Evolutionary conservation across 2,113 vertebrate genomes (phyloP), one percentile per base, ranked within the genome.

Genomic region (Gopherus evgoodei): DNA sequence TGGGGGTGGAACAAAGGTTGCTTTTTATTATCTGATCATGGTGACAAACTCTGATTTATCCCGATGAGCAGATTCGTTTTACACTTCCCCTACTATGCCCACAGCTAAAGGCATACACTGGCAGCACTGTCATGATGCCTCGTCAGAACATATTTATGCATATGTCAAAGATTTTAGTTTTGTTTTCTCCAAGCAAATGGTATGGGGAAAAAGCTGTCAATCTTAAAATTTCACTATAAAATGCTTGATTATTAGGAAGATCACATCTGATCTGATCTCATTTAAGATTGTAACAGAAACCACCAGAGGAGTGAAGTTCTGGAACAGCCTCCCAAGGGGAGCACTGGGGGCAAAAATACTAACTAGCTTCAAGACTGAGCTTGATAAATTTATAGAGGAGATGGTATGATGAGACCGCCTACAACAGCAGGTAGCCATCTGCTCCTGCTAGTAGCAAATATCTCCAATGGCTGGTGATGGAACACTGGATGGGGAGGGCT

Each of bases 161-260:
- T 24, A 29, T 42, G 54, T 82, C 11, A 31, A 57, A 78, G 11
- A 1, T 13, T 1, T 0, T 29, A 49, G 62, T 1, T 25, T 31
- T 29, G 25, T 44, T 83, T 54, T n/a, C 42, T 25, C 53, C 29
- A 44, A 25, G 21, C 24, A 91, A 62, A 3, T 84, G 31, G 11
- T 49, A 44, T 9, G 69, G 83, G 57, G 38, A n/a, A 1, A 0
- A 5, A n/a, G 2, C n/a, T 89, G 1, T 25, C 13, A 11, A 3
- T 19, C 69, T 1, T 6, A 56, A 8, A 76, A 53, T 83, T 50
- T 4, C 87, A 42, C 72, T 9, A 6, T 22, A 11, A 87, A 90
- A 93, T 65, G 11, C 11, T 1, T 44, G 1, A 2, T 5, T 17
- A n/a, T 56, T 31, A n/a, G 12, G 5, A 7, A 92, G 88, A 27